phyloP scores from a whole-genome alignment of 2,797 vertebrate species.

The Sebastolobus altivelis region DNA sequence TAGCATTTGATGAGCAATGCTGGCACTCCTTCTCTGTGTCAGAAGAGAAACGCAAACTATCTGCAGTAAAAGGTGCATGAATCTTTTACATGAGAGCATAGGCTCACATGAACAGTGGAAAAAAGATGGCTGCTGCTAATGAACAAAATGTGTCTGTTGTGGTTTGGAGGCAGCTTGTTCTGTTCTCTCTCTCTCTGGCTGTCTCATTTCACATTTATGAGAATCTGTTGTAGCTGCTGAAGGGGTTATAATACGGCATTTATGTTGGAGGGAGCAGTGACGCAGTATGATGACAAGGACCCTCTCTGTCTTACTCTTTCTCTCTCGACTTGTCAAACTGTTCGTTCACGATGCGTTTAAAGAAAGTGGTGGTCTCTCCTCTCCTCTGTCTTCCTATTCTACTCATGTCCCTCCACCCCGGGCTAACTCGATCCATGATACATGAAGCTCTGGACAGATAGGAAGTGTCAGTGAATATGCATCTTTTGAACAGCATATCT shows the following conservation, averaged over 20 bases:
- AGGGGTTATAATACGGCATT: constrained; percentile 53
- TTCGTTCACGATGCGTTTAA: constrained; percentile 37
- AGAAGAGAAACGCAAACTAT: constrained; percentile 45
- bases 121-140: constrained; percentile 45
- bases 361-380: constrained; percentile 15
- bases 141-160: constrained; percentile 44
- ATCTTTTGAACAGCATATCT: constrained; percentile 49
- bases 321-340: background rate
- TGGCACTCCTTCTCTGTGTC: constrained; percentile 35
- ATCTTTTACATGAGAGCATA: constrained; percentile 16
- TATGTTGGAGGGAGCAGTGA: constrained; percentile 42
- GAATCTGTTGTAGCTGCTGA: constrained; percentile 57
- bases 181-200: constrained; percentile 32
- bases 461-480: constrained; percentile 44
- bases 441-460: constrained; percentile 34
- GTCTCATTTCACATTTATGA: constrained; percentile 72
- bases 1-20: constrained; percentile 49
- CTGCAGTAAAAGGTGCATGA: constrained; percentile 27
- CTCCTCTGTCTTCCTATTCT: background rate
- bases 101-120: constrained; percentile 19
- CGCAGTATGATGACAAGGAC: constrained; percentile 15
- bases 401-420: constrained; percentile 6
- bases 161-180: constrained; percentile 40
- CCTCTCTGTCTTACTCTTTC: background rate
- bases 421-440: constrained; percentile 19